phyloP scores from a whole-genome alignment of 2,113 vertebrate genomes.

The Seriola rivoliana region DNA sequence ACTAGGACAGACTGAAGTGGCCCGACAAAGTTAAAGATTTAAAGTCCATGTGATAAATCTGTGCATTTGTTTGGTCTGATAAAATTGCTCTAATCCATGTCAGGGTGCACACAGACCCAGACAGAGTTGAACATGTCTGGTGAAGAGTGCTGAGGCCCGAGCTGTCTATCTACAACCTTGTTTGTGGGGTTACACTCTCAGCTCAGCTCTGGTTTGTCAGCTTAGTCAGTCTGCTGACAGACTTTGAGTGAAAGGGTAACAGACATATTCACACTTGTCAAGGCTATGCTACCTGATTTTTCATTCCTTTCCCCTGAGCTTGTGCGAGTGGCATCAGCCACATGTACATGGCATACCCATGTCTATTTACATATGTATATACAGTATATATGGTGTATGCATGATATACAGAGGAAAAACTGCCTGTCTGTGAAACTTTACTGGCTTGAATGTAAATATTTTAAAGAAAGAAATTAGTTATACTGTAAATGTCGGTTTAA shows the following conservation, averaged over 20 bases:
- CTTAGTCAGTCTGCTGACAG: slow-evolving; percentile 78
- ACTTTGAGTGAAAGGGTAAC: slow-evolving; percentile 80
- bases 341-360: slow-evolving; percentile 35
- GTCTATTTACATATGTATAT: slow-evolving; percentile 39
- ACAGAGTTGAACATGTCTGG: slow-evolving; percentile 65
- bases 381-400: slow-evolving; percentile 1
- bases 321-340: slow-evolving; percentile 41
- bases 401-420: slow-evolving; percentile 18
- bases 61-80: slow-evolving; percentile 25
- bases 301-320: slow-evolving; percentile 53
- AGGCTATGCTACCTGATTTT: slow-evolving; percentile 71
- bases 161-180: slow-evolving; percentile 74
- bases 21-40: slow-evolving; percentile 19
- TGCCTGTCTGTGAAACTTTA: slow-evolving; percentile 11
- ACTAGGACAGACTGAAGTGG: neutral
- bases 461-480: neutral
- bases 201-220: slow-evolving; percentile 77
- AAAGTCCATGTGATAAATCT: slow-evolving; percentile 1
- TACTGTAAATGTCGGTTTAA: neutral
- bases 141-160: slow-evolving; percentile 53
- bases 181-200: slow-evolving; percentile 72
- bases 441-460: slow-evolving; percentile 23
- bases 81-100: slow-evolving; percentile 39
- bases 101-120: slow-evolving; percentile 30
- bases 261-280: slow-evolving; percentile 82